These are phyloP conservation scores for Lophotis ruficrista DNA, from an alignment of 2,113 vertebrate genomes.

Conservation along the genomic window DNA sequence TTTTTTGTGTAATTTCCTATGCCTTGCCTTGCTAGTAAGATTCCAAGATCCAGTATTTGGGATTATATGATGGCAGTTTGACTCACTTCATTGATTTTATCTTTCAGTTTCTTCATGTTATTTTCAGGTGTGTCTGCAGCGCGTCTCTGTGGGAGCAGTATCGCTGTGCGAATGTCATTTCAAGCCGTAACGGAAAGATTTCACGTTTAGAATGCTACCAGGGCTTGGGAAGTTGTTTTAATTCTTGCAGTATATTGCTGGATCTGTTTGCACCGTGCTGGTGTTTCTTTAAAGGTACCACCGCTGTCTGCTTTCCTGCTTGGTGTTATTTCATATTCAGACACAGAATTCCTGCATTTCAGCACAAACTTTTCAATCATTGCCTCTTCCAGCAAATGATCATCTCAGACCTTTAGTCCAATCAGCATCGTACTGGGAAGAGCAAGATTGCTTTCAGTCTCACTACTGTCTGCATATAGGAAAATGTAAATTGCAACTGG, in stretches of 20 bases:
- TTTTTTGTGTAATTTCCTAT: background rate
- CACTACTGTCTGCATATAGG: background rate
- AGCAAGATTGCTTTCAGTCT: background rate
- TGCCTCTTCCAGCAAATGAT: background rate
- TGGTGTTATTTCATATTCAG: constrained; percentile 31
- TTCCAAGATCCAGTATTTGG: background rate
- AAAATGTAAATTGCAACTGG: background rate
- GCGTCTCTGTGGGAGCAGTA: background rate
- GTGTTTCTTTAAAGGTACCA: constrained; percentile 19
- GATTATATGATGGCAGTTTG: background rate
- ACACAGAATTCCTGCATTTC: background rate
- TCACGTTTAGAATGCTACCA: background rate
- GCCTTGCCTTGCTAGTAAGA: background rate
- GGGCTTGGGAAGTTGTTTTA: background rate
- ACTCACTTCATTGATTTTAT: background rate
- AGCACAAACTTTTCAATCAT: background rate
- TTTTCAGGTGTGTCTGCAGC: background rate
- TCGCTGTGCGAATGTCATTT: background rate
- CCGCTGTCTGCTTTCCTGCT: constrained; percentile 7
- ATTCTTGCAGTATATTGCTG: background rate
- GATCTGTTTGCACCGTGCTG: background rate
- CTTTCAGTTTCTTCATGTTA: background rate
- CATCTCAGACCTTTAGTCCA: background rate
- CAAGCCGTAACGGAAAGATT: background rate
- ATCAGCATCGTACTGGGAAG: background rate